These are phyloP conservation scores for Acheta domesticus DNA, from an alignment of 2,888 invertebrate genomes.

Conservation along the genomic window DNA sequence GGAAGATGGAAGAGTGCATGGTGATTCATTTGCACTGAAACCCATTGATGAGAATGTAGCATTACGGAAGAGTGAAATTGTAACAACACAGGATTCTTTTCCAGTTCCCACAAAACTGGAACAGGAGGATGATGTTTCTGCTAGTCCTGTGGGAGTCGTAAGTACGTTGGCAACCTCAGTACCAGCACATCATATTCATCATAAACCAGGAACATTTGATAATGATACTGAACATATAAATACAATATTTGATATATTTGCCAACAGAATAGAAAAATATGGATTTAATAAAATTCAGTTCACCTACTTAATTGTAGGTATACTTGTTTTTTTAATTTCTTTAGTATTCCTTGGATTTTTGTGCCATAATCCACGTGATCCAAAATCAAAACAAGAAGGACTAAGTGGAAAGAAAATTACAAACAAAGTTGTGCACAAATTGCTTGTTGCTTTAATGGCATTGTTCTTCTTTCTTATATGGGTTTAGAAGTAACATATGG, in stretches of 20 bases:
- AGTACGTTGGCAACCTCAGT: too few species aligned
- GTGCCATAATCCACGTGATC: constrained; percentile 43
- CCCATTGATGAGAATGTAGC: too few species aligned
- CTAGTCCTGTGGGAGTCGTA: too few species aligned
- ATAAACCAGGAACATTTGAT: constrained; percentile 39
- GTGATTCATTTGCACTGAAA: too few species aligned
- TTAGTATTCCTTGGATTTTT: constrained; percentile 44
- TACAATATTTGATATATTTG: constrained; percentile 36
- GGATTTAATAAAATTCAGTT: constrained; percentile 43
- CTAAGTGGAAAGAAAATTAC: constrained; percentile 34
- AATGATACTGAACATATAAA: constrained; percentile 38
- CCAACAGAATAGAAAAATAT: constrained; percentile 38
- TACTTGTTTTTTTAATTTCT: constrained; percentile 44
- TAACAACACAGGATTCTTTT: too few species aligned
- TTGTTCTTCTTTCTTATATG: constrained; percentile 47
- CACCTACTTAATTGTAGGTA: constrained; percentile 46
- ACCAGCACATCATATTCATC: constrained; percentile 32
- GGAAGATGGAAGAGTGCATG: too few species aligned
- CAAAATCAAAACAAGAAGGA: constrained; percentile 39
- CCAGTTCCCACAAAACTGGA: too few species aligned
- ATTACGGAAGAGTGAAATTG: too few species aligned
- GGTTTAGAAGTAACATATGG: constrained; percentile 50
- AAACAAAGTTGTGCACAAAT: constrained; percentile 39
- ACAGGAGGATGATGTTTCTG: too few species aligned
- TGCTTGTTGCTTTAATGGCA: constrained; percentile 45